These are phyloP conservation scores for Heterodera carotae DNA, from an alignment of 1,140 invertebrate species.

Conservation along the genomic window DNA sequence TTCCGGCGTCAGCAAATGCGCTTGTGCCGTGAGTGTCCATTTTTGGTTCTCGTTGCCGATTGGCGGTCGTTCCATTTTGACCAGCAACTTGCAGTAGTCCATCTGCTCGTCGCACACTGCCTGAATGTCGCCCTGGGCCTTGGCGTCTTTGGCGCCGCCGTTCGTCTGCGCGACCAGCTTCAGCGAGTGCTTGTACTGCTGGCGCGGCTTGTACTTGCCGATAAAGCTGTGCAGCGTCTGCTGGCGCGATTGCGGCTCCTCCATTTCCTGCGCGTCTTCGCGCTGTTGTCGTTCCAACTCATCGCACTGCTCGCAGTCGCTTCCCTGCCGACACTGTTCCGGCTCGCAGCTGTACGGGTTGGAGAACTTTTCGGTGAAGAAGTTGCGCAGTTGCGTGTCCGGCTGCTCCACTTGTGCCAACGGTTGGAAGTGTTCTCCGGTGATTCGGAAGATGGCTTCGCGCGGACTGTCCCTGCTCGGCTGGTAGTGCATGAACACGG, in stretches of 20 bases:
- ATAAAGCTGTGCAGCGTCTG: constrained; percentile 26
- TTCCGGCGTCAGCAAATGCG: constrained; percentile 33
- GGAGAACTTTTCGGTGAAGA: constrained; percentile 33
- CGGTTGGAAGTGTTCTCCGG: constrained; percentile 38
- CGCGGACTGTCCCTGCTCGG: constrained; percentile 39
- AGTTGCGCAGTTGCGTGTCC: constrained; percentile 26
- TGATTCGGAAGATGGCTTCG: constrained; percentile 29
- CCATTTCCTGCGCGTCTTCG: constrained; percentile 33
- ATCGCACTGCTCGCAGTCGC: neutral
- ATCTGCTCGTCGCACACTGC: constrained; percentile 38
- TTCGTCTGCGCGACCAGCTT: constrained; percentile 29
- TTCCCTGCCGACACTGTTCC: constrained; percentile 1
- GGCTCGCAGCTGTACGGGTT: constrained; percentile 12
- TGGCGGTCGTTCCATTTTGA: constrained; percentile 31
- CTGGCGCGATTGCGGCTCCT: constrained; percentile 27
- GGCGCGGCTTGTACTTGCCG: constrained; percentile 26
- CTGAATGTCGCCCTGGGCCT: constrained; percentile 33
- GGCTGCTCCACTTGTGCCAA: constrained; percentile 9
- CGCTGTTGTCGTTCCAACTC: constrained; percentile 24
- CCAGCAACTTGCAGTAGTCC: constrained; percentile 30
- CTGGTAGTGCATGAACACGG: constrained; percentile 41
- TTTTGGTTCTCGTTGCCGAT: constrained; percentile 24
- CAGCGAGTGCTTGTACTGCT: constrained; percentile 38
- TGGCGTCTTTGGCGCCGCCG: constrained; percentile 23
- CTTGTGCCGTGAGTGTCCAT: constrained; percentile 34